Evolutionary conservation across 2,888 invertebrate species (phyloP).

Genomic region (Danaus chrysippus): DNA sequence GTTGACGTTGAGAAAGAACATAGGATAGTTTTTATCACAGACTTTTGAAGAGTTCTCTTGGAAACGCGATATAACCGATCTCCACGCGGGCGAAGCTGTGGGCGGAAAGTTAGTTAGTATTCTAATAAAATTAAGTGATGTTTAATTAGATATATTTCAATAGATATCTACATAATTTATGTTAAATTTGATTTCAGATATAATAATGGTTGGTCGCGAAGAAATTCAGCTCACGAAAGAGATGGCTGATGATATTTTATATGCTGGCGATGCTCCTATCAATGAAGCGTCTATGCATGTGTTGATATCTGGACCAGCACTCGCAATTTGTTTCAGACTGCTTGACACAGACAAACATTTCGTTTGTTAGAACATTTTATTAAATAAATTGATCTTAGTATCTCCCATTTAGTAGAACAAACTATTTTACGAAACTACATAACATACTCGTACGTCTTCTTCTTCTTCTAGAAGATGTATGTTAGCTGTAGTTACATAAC

Average conservation of each 20-base stretch:
- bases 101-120: too few relatives aligned
- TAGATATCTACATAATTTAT: neutral
- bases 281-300: conserved; percentile 61
- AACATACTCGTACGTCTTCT: too few relatives aligned
- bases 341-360: conserved; percentile 57
- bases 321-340: conserved; percentile 61
- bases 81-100: too few relatives aligned
- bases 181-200: conserved; percentile 42
- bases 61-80: too few relatives aligned
- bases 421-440: too few relatives aligned
- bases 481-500: too few relatives aligned
- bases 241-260: conserved; percentile 54
- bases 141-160: neutral
- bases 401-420: neutral
- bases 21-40: too few relatives aligned
- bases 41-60: too few relatives aligned
- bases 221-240: conserved; percentile 51
- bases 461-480: too few relatives aligned
- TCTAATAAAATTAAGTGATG: neutral
- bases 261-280: conserved; percentile 58
- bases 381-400: neutral
- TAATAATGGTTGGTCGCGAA: conserved; percentile 68
- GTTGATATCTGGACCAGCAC: conserved; percentile 50
- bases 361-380: conserved; percentile 50
- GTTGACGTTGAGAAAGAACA: too few relatives aligned